phyloP scores from a whole-genome alignment of 2,888 invertebrate species.

The Drosophila kuntzei region DNA sequence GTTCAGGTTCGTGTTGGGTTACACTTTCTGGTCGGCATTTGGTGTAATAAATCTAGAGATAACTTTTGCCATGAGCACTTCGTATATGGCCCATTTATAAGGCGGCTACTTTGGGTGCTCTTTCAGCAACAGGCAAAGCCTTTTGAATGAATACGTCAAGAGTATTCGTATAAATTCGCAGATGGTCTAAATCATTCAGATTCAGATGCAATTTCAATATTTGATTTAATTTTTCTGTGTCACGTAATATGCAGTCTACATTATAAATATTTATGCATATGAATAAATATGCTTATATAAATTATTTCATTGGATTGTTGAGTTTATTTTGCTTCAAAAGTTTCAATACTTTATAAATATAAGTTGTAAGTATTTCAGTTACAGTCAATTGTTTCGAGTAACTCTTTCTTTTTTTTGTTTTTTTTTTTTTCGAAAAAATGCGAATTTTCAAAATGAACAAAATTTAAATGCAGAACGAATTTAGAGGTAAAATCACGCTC shows the following conservation, averaged over 20 bases:
- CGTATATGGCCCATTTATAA: constrained; percentile 4
- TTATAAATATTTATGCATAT: constrained; percentile 5
- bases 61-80: constrained; percentile 29
- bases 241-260: constrained; percentile 20
- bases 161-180: neutral
- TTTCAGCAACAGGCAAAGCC: neutral
- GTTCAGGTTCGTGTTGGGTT: constrained; percentile 18
- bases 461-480: no score
- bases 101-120: constrained; percentile 20
- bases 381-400: neutral
- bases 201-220: constrained; percentile 46
- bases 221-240: constrained; percentile 28
- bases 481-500: no score
- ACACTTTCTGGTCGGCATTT: constrained; percentile 33
- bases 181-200: constrained; percentile 14
- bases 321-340: neutral
- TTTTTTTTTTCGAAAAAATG: no score
- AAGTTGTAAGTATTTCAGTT: neutral
- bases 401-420: no score
- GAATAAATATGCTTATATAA: neutral
- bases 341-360: neutral
- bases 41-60: constrained; percentile 64
- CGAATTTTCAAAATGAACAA: no score
- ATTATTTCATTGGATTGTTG: neutral
- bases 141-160: constrained; percentile 16